Percentiles rank a stretch among this genome's conserved stretches.
Conservation (phyloP, 2,888 invertebrate genomes). For the Melieria picta region DNA sequence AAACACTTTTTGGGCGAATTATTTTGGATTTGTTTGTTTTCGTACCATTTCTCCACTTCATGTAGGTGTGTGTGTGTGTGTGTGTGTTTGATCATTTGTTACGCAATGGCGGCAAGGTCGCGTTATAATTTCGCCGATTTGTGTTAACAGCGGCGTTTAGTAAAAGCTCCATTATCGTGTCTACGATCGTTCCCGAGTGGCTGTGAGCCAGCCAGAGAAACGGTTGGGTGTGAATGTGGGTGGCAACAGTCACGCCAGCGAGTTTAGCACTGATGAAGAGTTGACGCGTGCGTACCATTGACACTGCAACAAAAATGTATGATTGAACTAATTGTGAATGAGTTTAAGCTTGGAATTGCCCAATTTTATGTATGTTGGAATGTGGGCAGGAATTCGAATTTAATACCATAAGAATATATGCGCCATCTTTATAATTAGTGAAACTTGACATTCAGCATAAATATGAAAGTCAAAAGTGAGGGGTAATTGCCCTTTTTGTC, state of each 20-base stretch:
- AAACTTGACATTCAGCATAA: too few relatives aligned
- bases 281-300: neutral
- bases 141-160: slow-evolving; percentile 41
- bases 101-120: slow-evolving; percentile 47
- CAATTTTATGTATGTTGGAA: too few relatives aligned
- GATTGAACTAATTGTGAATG: neutral
- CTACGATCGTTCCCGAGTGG: neutral
- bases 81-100: neutral
- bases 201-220: neutral
- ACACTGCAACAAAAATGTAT: neutral
- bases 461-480: too few relatives aligned
- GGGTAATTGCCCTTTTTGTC: too few relatives aligned
- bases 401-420: too few relatives aligned
- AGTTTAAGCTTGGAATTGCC: neutral
- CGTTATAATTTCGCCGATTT: slow-evolving; percentile 44
- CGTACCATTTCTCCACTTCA: too few relatives aligned
- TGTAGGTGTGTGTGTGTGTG: too few relatives aligned
- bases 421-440: too few relatives aligned
- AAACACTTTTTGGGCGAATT: too few relatives aligned
- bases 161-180: neutral
- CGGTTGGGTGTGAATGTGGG: neutral
- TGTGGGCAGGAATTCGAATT: too few relatives aligned
- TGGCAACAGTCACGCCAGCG: neutral
- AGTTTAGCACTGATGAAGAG: neutral
- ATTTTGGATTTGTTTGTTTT: too few relatives aligned